Base-by-base conservation (phyloP, 2,113 vertebrate species). In the Scytalopus superciliaris region DNA sequence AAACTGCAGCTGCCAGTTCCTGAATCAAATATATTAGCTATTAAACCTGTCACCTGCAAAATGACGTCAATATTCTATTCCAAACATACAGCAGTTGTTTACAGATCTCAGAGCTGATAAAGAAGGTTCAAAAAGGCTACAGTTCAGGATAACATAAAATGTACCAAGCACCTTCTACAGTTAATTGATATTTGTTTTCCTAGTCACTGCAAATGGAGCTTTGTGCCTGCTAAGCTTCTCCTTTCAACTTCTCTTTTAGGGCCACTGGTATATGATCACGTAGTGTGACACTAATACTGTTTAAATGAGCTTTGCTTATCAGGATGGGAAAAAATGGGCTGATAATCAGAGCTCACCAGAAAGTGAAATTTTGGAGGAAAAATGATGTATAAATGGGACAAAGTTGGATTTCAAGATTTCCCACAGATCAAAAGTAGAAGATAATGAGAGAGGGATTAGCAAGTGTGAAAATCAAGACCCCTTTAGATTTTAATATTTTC, bases 41-140 rank as follows among this genome's bases (percentile, higher is more conserved):
- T 92, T 92, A 89, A 96, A 92, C 35, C 21, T 87, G 69, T 93
- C 90, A 96, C 74, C 19, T 66, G 75, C 83, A 84, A 96, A 97
- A 95, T 95, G 42, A 56, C 80, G 93, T 81, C 76, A 75, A 35
- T 94, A 95, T 93, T 90, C 73, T 80, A 37, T 86, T 86, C 85
- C 83, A 78, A 92, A 92, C 3, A 16, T 64, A 28, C 4, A 57
- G 45, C 0, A 0, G 62, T 57, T 90, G 55, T 85, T 95, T 89
- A 90, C 40, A 57, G 70, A 37, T 84, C 44, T 73, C 60, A 21
- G 64, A 78, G 68, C 45, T 85, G 79, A 70, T 72, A 73, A 68
- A 89, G n/a, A 90, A 89, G 5, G 7, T 68, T 55, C 49, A 78
- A 93, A 70, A 77, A 72, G 10, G 14, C 15, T 81, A 31, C 28